A percentile compares a stretch with the other conserved stretches of the same genome.
Conservation (phyloP, 2,888 invertebrate species). For the Lasioglossum lativentre region DNA sequence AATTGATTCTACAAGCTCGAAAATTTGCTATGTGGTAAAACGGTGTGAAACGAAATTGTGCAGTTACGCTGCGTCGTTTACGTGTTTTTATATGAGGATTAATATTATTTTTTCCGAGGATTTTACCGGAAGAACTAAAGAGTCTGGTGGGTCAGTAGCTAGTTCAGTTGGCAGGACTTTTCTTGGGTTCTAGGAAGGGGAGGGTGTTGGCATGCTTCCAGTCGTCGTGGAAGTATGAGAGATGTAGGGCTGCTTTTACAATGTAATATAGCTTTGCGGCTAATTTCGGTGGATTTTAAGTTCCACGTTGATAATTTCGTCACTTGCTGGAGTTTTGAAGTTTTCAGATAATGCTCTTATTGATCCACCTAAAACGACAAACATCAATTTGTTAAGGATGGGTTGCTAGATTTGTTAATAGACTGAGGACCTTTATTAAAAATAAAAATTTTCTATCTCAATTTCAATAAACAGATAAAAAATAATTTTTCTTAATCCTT, state of each 20-base stretch:
- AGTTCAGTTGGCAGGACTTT: neutral
- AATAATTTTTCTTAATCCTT: no score
- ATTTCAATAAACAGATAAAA: neutral
- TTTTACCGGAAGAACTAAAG: neutral
- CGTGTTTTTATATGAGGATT: neutral
- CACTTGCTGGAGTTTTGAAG: neutral
- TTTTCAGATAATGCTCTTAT: neutral
- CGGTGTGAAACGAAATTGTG: neutral
- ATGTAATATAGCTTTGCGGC: slow-evolving; percentile 4
- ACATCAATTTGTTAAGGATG: neutral
- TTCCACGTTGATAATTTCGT: neutral
- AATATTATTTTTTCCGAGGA: neutral
- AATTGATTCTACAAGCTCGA: neutral
- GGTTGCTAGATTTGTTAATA: accelerated
- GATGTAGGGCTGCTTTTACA: neutral
- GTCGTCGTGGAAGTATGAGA: neutral
- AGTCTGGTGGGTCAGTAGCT: neutral
- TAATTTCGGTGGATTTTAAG: neutral
- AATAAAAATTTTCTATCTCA: neutral
- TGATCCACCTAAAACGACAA: neutral
- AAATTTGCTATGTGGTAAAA: neutral
- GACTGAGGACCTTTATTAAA: neutral
- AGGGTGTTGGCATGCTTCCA: slow-evolving; percentile 1
- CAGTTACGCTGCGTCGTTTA: neutral
- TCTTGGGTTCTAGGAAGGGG: neutral